A percentile compares a stretch with the other conserved stretches of the same genome.
phyloP scores from a whole-genome alignment of 1,140 invertebrate species.

The Gerris buenoi region DNA sequence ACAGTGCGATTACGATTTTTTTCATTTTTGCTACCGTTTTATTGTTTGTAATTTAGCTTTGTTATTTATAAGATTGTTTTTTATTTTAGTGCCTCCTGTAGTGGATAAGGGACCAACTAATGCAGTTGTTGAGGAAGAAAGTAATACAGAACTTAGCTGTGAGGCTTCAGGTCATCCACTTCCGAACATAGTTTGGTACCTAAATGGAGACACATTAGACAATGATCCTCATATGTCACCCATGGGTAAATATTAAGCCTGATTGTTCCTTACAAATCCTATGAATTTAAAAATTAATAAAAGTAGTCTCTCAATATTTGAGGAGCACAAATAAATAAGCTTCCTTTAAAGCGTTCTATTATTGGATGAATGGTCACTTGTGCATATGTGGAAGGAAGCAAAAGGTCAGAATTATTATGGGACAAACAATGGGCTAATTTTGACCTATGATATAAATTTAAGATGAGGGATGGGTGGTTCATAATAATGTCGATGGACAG shows the following conservation, averaged over 20 bases:
- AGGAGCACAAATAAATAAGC: too few relatives aligned
- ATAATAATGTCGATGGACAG: too few relatives aligned
- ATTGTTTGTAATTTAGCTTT: background rate
- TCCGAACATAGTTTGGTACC: conserved; percentile 62
- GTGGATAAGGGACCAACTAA: conserved; percentile 40
- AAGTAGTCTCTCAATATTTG: too few relatives aligned
- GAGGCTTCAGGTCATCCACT: conserved; percentile 48
- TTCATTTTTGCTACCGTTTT: background rate
- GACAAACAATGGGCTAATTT: too few relatives aligned
- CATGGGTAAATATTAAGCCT: conserved; percentile 28
- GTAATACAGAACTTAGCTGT: conserved; percentile 47
- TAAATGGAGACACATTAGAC: conserved; percentile 55
- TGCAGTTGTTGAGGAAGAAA: conserved; percentile 45
- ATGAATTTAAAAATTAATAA: too few relatives aligned
- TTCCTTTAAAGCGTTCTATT: too few relatives aligned
- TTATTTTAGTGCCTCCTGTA: conserved; percentile 37
- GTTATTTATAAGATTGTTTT: conserved; percentile 13
- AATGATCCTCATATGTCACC: conserved; percentile 37
- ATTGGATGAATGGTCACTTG: too few relatives aligned
- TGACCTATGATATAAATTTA: too few relatives aligned
- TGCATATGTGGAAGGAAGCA: too few relatives aligned
- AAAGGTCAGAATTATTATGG: too few relatives aligned
- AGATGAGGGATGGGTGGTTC: too few relatives aligned
- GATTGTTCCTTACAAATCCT: too few relatives aligned
- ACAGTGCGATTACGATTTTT: background rate